Percentiles rank a stretch among this genome's conserved stretches.
Conservation (phyloP, 1,140 invertebrate species). For the Oreohelix idahoensis region DNA sequence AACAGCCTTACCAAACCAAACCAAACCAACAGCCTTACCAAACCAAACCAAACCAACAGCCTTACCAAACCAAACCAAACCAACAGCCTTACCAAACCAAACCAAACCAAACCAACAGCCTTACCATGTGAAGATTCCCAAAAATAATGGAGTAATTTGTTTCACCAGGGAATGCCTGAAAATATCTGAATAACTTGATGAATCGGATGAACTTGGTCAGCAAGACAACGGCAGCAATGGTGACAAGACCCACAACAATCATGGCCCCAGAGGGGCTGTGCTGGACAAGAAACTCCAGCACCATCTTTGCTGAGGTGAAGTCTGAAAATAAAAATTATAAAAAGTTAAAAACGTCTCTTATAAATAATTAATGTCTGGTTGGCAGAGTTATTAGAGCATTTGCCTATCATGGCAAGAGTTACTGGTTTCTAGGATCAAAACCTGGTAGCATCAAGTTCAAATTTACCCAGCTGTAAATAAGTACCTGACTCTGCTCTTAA, state of each 20-base stretch:
- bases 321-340: not conserved
- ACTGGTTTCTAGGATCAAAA: too few relatives aligned
- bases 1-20: not conserved
- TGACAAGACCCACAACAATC: not conserved
- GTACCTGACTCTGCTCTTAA: too few relatives aligned
- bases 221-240: not conserved
- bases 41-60: not conserved
- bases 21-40: not conserved
- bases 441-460: too few relatives aligned
- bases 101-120: not conserved
- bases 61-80: not conserved
- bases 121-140: conserved; percentile 31
- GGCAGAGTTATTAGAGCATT: too few relatives aligned
- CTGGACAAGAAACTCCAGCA: not conserved
- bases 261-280: not conserved
- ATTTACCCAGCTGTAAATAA: too few relatives aligned
- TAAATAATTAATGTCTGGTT: too few relatives aligned
- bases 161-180: not conserved
- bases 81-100: not conserved
- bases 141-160: not conserved
- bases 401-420: too few relatives aligned
- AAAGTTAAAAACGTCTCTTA: too few relatives aligned
- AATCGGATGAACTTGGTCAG: not conserved
- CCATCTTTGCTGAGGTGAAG: not conserved
- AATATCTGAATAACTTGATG: not conserved